Evolutionary conservation across 1,140 invertebrate species (phyloP).

Genomic region (Caenorhabditis tropicalis): DNA sequence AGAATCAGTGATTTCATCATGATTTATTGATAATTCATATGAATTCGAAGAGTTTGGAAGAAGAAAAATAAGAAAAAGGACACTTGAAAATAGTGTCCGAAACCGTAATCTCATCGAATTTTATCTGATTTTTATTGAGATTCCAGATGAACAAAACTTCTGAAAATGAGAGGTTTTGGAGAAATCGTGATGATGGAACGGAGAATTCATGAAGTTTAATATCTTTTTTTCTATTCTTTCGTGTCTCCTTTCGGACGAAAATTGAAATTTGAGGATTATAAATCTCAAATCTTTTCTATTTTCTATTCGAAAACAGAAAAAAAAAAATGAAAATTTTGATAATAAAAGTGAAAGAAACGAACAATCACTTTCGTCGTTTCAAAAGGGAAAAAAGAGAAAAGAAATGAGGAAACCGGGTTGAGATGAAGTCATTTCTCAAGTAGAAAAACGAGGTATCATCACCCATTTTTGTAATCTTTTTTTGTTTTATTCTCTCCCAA

Average conservation of each 20-base stretch:
- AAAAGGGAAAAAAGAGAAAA: background rate
- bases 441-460: constrained; percentile 42
- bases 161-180: background rate
- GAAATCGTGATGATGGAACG: too few species aligned
- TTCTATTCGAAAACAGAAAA: background rate
- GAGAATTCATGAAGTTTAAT: too few species aligned
- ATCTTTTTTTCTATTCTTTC: too few species aligned
- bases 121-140: background rate
- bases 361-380: background rate
- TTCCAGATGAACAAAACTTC: background rate
- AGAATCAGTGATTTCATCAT: constrained; percentile 4
- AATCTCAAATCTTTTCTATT: too few species aligned
- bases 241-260: too few species aligned
- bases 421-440: constrained; percentile 43
- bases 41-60: background rate
- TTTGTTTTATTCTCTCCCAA: constrained; percentile 2
- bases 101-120: constrained; percentile 1
- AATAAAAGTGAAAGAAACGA: background rate
- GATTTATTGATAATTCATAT: constrained; percentile 5
- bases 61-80: background rate
- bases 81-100: background rate
- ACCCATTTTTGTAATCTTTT: constrained; percentile 42
- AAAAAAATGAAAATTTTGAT: background rate
- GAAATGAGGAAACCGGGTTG: background rate
- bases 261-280: too few species aligned